phyloP scores from a whole-genome alignment of 2,888 invertebrate genomes.

The Leucozona laternaria region DNA sequence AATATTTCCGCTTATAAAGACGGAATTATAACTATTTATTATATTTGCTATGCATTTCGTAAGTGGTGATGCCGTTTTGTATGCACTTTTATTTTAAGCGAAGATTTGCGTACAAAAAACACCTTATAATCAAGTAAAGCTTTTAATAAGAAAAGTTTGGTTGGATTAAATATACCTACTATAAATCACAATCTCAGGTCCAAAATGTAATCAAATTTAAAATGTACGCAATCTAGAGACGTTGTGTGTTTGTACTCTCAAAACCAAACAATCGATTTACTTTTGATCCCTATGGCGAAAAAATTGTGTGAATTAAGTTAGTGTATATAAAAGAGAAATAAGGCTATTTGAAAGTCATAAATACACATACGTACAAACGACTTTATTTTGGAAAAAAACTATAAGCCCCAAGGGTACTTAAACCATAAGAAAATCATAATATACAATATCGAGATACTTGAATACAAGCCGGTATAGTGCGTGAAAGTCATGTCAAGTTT shows the following conservation, averaged over 20 bases:
- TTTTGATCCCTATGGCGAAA: neutral
- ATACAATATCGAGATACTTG: neutral
- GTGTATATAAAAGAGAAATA: neutral
- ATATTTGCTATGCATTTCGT: too few relatives aligned
- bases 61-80: too few relatives aligned
- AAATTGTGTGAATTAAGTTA: neutral
- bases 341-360: neutral
- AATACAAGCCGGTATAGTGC: slow-evolving; percentile 12
- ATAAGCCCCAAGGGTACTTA: neutral
- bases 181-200: too few relatives aligned
- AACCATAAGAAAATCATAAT: neutral
- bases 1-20: too few relatives aligned
- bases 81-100: too few relatives aligned
- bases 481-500: slow-evolving; percentile 50
- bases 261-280: neutral
- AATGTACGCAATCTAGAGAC: neutral
- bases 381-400: neutral
- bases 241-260: neutral
- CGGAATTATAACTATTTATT: too few relatives aligned
- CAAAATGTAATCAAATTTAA: too few relatives aligned
- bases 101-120: too few relatives aligned
- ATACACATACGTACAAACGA: neutral
- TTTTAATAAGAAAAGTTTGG: too few relatives aligned
- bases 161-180: too few relatives aligned
- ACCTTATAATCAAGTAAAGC: too few relatives aligned